Evolutionary conservation across 2,888 invertebrate genomes (phyloP).

Genomic region (Pammene aurita): DNA sequence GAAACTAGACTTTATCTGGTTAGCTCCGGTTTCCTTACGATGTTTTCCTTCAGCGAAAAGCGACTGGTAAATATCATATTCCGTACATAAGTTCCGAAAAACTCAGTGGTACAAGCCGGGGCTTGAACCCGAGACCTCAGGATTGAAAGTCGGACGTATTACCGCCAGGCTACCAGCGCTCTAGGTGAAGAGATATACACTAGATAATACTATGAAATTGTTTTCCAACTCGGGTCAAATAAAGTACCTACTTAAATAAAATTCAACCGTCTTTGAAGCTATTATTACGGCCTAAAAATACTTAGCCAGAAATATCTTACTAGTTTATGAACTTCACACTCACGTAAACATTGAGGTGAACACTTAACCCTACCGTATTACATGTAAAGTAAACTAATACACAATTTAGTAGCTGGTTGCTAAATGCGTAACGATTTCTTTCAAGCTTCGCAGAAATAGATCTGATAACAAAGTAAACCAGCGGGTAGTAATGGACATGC

Average conservation of each 20-base stretch:
- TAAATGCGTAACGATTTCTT: conserved; percentile 34
- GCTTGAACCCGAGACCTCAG: no score
- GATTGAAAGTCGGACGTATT: no score
- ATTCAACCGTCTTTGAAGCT: neutral
- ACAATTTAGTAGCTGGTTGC: conserved; percentile 34
- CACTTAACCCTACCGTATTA: conserved; percentile 27
- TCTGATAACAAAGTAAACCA: conserved; percentile 64
- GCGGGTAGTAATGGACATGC: conserved; percentile 79
- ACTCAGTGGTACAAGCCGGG: no score
- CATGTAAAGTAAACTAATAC: conserved; percentile 26
- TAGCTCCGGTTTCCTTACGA: no score
- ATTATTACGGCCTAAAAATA: conserved; percentile 12
- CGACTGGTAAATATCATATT: no score
- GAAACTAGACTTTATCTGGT: no score
- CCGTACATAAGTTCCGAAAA: no score
- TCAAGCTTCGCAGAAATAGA: conserved; percentile 54
- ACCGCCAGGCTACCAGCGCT: no score
- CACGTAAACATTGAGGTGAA: conserved; percentile 27
- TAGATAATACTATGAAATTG: no score
- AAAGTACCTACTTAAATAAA: neutral
- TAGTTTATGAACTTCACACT: conserved; percentile 14
- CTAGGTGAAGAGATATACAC: no score
- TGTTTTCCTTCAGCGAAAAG: no score
- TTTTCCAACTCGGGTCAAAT: no score
- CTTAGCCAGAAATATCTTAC: conserved; percentile 4